Conservation (phyloP, 1,140 invertebrate genomes). For the Paralvinella palmiformis region DNA sequence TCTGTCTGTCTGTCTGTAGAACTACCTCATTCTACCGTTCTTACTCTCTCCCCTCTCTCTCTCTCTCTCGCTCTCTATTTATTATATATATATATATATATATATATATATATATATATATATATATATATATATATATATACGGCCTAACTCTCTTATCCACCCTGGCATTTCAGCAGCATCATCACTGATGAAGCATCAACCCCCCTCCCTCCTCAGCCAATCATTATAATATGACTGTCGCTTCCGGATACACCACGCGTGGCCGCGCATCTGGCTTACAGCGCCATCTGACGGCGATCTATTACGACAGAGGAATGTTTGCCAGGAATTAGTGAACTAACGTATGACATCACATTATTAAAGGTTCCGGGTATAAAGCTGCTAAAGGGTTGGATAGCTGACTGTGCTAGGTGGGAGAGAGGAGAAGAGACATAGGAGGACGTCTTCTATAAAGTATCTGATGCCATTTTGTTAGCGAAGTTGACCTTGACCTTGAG, state of each 20-base stretch:
- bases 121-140: slow-evolving; percentile 2
- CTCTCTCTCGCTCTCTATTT: background rate
- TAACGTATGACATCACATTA: no score
- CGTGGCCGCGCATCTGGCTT: background rate
- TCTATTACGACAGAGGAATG: background rate
- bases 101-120: background rate
- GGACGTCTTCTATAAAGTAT: no score
- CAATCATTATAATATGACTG: background rate
- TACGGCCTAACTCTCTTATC: background rate
- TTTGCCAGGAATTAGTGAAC: background rate
- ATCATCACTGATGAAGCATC: background rate
- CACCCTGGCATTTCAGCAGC: background rate
- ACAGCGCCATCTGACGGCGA: background rate
- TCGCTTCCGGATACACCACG: background rate
- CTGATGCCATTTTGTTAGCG: no score
- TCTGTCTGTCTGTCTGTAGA: background rate
- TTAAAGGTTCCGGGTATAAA: no score
- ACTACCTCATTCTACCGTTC: background rate
- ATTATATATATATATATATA: background rate
- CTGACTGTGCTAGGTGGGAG: no score
- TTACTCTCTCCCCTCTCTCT: background rate
- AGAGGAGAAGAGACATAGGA: no score
- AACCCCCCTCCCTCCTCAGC: background rate
- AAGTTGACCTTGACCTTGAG: background rate
- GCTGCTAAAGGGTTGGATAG: no score